Evolutionary conservation across 2,888 invertebrate genomes (phyloP).

Genomic region (Dasysyrphus albostriatus): DNA sequence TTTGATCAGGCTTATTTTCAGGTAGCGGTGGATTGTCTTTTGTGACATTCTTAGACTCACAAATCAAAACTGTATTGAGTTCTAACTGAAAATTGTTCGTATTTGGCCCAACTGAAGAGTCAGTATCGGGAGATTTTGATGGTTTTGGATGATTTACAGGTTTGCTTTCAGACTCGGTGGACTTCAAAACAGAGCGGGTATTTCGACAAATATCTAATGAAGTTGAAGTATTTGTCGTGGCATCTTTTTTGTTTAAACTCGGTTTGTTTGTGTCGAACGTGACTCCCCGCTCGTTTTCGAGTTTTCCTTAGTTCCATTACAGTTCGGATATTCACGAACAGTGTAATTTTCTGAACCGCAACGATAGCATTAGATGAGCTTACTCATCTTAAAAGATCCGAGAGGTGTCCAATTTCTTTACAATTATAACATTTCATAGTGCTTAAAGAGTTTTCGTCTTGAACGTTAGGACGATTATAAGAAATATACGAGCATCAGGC

Average conservation of each 20-base stretch:
- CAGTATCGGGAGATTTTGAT: background rate
- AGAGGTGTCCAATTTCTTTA: background rate
- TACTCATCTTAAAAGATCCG: background rate
- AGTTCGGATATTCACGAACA: slow-evolving; percentile 6
- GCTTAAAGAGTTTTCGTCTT: too few species aligned
- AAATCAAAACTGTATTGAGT: background rate
- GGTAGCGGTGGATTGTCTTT: too few species aligned
- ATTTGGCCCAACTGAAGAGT: background rate
- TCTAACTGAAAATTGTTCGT: background rate
- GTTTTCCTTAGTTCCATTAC: slow-evolving; percentile 10
- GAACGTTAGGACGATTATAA: too few species aligned
- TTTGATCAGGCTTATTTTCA: too few species aligned
- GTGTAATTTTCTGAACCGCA: slow-evolving; percentile 11
- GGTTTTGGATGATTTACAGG: background rate
- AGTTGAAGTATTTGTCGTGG: slow-evolving; percentile 17
- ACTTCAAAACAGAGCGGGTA: background rate
- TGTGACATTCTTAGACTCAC: too few species aligned
- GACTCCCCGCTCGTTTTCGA: slow-evolving; percentile 33
- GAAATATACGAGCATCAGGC: too few species aligned
- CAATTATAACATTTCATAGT: background rate
- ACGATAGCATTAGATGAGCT: background rate
- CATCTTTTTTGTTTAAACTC: slow-evolving; percentile 25
- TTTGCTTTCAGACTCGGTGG: too few species aligned
- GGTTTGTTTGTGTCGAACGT: slow-evolving; percentile 46
- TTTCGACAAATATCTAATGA: background rate